These are phyloP conservation scores for Itoplectis maculator DNA, from an alignment of 2,888 invertebrate species.

Conservation along the genomic window DNA sequence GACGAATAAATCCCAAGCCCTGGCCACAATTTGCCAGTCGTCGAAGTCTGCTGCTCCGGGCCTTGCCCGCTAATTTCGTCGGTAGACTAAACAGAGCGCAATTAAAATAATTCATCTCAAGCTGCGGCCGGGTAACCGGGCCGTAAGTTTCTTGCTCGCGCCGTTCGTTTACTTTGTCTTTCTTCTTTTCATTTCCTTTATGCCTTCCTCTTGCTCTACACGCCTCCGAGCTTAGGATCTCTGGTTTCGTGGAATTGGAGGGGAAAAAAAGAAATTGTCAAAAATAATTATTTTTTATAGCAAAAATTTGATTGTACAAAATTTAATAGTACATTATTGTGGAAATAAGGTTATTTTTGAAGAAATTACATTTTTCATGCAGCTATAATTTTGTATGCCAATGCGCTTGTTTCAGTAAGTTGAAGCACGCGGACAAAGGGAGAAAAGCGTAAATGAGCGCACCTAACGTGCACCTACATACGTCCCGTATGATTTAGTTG, in stretches of 20 bases:
- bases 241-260: not conserved
- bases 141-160: conserved; percentile 25
- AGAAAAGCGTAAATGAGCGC: conserved; percentile 2
- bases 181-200: conserved; percentile 22
- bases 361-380: not conserved
- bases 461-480: conserved; percentile 47
- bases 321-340: too few relatives aligned
- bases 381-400: not conserved
- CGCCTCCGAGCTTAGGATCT: not conserved
- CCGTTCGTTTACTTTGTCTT: conserved; percentile 19
- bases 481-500: conserved; percentile 73
- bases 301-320: too few relatives aligned
- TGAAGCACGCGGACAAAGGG: not conserved
- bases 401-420: not conserved
- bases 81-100: conserved; percentile 74
- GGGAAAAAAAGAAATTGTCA: not conserved
- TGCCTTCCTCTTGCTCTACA: not conserved
- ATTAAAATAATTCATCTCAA: conserved; percentile 75
- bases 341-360: not conserved
- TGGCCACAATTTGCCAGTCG: conserved; percentile 34
- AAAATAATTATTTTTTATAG: too few relatives aligned
- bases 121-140: conserved; percentile 48
- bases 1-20: conserved; percentile 49
- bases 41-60: conserved; percentile 60
- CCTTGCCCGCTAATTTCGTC: conserved; percentile 73